These are phyloP conservation scores for Drosophila lacertosa DNA, from an alignment of 1,140 invertebrate genomes.

Conservation along the genomic window DNA sequence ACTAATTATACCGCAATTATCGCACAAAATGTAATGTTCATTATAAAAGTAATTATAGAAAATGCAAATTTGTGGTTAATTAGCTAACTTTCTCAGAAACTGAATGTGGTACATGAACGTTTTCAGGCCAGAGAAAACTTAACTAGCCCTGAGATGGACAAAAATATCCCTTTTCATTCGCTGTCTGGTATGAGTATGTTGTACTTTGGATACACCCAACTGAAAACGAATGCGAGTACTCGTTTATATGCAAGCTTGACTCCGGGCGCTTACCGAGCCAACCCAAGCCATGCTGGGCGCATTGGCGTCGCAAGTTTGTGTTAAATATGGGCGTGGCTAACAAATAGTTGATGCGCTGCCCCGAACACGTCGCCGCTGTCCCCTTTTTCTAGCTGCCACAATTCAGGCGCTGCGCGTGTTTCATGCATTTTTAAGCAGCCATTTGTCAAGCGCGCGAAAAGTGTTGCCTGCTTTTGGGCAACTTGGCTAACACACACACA, in stretches of 20 bases:
- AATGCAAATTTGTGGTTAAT: background rate
- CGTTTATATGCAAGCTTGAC: background rate
- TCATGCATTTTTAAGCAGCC: constrained; percentile 74
- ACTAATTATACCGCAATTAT: no score
- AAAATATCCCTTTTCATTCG: background rate
- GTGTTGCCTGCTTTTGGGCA: constrained; percentile 39
- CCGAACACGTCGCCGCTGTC: background rate
- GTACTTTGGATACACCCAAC: background rate
- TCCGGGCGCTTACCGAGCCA: background rate
- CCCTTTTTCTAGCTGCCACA: constrained; percentile 1
- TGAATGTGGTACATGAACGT: no score
- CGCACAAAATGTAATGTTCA: no score
- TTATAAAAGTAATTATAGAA: background rate
- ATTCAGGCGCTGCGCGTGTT: constrained; percentile 33
- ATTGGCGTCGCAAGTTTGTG: constrained; percentile 18
- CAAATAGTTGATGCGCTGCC: constrained; percentile 45
- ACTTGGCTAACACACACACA: constrained; percentile 15
- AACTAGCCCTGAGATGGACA: no score
- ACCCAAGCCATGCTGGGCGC: background rate
- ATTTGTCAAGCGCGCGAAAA: constrained; percentile 70
- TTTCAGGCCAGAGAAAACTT: no score
- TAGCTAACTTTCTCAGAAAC: background rate
- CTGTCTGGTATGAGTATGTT: background rate
- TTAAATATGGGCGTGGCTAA: constrained; percentile 35
- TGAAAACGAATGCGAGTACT: background rate